phyloP scores from a whole-genome alignment of 2,113 vertebrate genomes.

The Serilophus lunatus region DNA sequence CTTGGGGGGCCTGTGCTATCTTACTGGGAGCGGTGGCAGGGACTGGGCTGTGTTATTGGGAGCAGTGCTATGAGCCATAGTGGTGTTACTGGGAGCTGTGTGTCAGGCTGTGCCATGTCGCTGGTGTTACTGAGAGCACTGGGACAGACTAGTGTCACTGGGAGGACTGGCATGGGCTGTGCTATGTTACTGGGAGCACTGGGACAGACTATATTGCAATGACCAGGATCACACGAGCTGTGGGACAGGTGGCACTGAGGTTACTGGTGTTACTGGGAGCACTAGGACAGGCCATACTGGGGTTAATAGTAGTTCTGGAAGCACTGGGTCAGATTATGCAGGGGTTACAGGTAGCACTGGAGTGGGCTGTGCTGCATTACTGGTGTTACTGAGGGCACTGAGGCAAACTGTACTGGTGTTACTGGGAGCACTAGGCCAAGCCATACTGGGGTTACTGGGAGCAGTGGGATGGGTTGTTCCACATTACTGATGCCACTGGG shows the following conservation, averaged over 20 bases:
- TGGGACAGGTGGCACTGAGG: background rate
- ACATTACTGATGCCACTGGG: background rate
- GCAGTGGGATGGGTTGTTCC: background rate
- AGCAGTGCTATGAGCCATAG: background rate
- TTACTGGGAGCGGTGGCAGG: background rate
- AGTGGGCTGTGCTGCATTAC: no score
- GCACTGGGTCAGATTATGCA: no score
- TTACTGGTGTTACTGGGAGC: background rate
- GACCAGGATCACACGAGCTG: background rate
- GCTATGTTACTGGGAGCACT: background rate
- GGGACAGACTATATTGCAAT: background rate
- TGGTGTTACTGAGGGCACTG: no score
- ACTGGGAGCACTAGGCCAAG: background rate
- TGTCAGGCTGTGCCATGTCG: background rate
- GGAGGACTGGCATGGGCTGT: background rate
- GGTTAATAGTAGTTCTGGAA: background rate
- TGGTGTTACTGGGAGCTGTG: background rate
- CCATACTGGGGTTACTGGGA: background rate
- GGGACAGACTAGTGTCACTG: background rate
- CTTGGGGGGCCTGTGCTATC: background rate
- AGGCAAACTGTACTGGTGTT: no score
- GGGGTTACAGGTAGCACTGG: no score
- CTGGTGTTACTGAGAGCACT: background rate
- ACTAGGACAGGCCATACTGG: background rate
- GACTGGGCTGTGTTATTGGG: background rate